Conservation (phyloP, 2,113 vertebrate species). For the Lepidiolamprologus cunningtoni region DNA sequence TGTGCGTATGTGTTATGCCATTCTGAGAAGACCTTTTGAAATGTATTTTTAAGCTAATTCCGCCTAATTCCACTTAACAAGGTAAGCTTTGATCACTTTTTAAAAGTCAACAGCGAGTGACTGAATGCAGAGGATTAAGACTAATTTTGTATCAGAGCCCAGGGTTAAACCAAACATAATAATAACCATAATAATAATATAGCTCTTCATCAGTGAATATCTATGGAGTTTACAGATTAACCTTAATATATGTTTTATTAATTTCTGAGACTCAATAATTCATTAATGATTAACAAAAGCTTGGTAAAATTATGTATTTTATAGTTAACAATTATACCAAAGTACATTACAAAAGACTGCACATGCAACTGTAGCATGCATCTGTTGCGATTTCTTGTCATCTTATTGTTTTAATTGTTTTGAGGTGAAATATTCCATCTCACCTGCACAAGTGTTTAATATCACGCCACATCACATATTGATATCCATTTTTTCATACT, state of each 20-base stretch:
- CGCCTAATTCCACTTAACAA: conserved; percentile 49
- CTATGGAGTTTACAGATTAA: neutral
- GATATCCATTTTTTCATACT: neutral
- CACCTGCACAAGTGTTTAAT: neutral
- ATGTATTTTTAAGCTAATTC: conserved; percentile 43
- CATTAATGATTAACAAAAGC: neutral
- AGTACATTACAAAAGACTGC: neutral
- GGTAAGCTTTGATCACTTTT: conserved; percentile 53
- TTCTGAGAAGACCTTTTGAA: conserved; percentile 33
- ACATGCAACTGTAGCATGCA: neutral
- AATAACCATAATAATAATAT: neutral
- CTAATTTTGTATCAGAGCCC: conserved; percentile 7
- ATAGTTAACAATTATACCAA: neutral
- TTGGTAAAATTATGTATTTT: neutral
- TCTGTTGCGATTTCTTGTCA: neutral
- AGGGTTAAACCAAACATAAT: neutral
- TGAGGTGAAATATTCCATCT: neutral
- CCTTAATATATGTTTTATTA: neutral
- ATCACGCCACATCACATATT: neutral
- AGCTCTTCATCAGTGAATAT: neutral
- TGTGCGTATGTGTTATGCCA: neutral
- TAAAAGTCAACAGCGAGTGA: conserved; percentile 55
- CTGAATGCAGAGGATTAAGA: conserved; percentile 45
- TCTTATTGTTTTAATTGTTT: neutral
- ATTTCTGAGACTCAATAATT: neutral